Evolutionary conservation across 2,113 vertebrate genomes (phyloP).

Genomic region (Halichoerus grypus): DNA sequence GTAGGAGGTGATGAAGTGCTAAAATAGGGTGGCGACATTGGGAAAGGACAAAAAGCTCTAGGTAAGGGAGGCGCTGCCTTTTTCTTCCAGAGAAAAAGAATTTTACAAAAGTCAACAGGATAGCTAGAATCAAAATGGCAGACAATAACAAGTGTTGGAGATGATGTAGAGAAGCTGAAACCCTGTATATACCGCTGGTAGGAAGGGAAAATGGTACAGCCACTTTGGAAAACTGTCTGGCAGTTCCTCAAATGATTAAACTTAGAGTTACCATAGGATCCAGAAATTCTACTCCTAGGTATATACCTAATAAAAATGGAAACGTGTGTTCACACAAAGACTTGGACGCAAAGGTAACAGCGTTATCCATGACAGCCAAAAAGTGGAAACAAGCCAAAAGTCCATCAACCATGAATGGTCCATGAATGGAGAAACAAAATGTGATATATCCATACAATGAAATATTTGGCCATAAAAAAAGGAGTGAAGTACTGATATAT

Average conservation of each 20-base stretch:
- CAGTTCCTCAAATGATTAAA: not conserved
- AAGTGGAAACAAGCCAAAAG: not conserved
- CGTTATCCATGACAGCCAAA: not conserved
- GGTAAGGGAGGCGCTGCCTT: not conserved
- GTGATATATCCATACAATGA: not conserved
- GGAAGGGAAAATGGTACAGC: not conserved
- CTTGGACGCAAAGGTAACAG: not conserved
- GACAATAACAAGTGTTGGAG: not conserved
- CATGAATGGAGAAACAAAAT: not conserved
- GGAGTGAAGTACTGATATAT: not conserved
- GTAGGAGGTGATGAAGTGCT: not conserved
- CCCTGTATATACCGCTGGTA: not conserved
- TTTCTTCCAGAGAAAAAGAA: not conserved
- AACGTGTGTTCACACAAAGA: not conserved
- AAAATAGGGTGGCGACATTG: not conserved
- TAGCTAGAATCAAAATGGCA: slow-evolving; percentile 6
- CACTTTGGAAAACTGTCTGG: not conserved
- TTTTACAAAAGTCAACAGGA: not conserved
- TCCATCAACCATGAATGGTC: not conserved
- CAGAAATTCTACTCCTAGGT: not conserved
- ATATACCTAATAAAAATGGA: not conserved
- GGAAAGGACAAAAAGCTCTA: not conserved
- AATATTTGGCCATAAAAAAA: not conserved
- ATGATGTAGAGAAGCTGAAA: not conserved
- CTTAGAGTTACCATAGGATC: not conserved